Conservation (phyloP, 2,113 vertebrate genomes). For the Colossoma macropomum region DNA sequence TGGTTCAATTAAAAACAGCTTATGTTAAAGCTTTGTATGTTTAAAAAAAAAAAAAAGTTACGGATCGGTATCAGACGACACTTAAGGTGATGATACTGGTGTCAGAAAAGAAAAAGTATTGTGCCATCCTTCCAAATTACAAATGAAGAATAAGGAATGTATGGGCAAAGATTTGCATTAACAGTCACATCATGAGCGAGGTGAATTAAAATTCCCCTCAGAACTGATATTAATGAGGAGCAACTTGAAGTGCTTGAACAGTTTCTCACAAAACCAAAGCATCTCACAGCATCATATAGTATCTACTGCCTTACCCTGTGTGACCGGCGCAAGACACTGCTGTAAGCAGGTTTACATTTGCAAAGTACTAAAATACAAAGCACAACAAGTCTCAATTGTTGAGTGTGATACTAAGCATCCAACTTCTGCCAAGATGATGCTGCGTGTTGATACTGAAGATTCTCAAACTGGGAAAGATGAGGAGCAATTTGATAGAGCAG, state of each 20-base stretch:
- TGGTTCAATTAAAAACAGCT: no score
- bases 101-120: no score
- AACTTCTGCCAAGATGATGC: neutral
- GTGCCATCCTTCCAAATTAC: no score
- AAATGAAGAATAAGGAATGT: no score
- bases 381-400: neutral
- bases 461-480: slow-evolving; percentile 3
- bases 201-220: neutral
- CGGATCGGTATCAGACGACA: no score
- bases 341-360: neutral
- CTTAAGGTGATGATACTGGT: no score
- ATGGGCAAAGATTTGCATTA: neutral
- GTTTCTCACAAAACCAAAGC: neutral
- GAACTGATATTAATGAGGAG: neutral
- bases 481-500: slow-evolving; percentile 17
- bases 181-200: neutral
- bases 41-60: no score
- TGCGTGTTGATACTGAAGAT: neutral
- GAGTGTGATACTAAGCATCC: neutral
- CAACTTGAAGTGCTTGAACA: neutral
- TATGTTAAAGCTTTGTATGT: no score
- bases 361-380: neutral
- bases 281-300: no score
- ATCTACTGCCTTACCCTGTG: neutral
- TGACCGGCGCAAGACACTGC: neutral